Percentiles rank a stretch among this genome's conserved stretches.
These are phyloP conservation scores for Arctopsyche grandis DNA, from an alignment of 1,140 invertebrate species.

Conservation along the genomic window DNA sequence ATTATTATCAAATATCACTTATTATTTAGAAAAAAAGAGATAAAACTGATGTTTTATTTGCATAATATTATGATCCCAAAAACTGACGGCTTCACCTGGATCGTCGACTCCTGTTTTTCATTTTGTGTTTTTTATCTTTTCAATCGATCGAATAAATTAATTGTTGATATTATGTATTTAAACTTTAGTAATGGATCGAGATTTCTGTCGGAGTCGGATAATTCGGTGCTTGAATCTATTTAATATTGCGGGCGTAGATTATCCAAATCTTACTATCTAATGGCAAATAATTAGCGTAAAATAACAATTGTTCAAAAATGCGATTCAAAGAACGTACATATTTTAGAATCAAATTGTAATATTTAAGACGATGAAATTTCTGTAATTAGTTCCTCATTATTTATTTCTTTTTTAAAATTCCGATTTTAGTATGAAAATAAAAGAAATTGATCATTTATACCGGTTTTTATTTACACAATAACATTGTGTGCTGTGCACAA, in stretches of 20 bases:
- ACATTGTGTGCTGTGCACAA: no score
- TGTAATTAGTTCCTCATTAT: slow-evolving; percentile 25
- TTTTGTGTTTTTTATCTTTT: not conserved
- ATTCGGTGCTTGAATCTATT: not conserved
- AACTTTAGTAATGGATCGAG: not conserved
- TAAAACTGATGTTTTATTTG: slow-evolving; percentile 24
- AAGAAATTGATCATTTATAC: not conserved
- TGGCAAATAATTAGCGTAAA: no score
- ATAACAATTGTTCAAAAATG: no score
- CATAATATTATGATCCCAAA: slow-evolving; percentile 4
- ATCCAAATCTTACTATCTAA: no score
- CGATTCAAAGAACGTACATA: not conserved
- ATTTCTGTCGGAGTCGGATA: not conserved
- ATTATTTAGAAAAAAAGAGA: slow-evolving; percentile 42
- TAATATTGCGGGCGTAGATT: no score
- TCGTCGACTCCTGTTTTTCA: no score
- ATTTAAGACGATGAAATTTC: not conserved
- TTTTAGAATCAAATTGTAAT: not conserved
- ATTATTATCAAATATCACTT: slow-evolving; percentile 40
- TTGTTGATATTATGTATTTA: slow-evolving; percentile 1
- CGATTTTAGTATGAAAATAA: slow-evolving; percentile 12
- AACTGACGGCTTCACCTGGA: not conserved
- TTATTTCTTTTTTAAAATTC: not conserved
- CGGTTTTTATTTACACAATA: not conserved
- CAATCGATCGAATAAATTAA: not conserved